These are phyloP conservation scores for Chelon auratus DNA, from an alignment of 2,797 vertebrate species.

Conservation along the genomic window DNA sequence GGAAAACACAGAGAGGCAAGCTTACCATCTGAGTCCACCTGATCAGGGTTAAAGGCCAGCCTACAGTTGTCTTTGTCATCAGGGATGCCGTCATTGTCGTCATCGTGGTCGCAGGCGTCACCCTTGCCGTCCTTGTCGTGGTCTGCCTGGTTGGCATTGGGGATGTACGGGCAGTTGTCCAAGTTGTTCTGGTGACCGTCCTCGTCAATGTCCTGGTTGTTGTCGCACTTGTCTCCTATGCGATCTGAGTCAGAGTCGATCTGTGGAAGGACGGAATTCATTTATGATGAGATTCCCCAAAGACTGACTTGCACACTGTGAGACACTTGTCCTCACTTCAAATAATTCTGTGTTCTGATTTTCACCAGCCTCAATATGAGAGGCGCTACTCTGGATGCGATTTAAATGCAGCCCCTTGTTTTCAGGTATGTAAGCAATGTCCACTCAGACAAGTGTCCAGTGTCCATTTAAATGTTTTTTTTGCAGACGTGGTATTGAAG, in stretches of 20 bases:
- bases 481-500: conserved; percentile 28
- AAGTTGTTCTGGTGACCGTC: conserved; percentile 99
- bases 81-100: conserved; percentile 97
- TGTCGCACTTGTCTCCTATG: conserved; percentile 96
- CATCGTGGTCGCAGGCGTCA: conserved; percentile 97
- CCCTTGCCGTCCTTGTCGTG: conserved; percentile 99
- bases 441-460: conserved; percentile 54
- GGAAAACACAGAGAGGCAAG: conserved; percentile 4
- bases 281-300: conserved; percentile 58
- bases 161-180: conserved; percentile 98
- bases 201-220: conserved; percentile 98
- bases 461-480: conserved; percentile 51
- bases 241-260: conserved; percentile 95
- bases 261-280: conserved; percentile 79
- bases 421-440: conserved; percentile 64
- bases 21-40: conserved; percentile 95
- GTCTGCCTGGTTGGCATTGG: conserved; percentile 98
- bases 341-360: conserved; percentile 39
- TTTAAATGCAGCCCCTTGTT: conserved; percentile 61
- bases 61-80: conserved; percentile 98
- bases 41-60: conserved; percentile 93
- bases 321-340: conserved; percentile 54
- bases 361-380: conserved; percentile 48
- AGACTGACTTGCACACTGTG: conserved; percentile 32
- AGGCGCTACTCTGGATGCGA: conserved; percentile 34